phyloP scores from a whole-genome alignment of 2,888 invertebrate species.

The Hedychridium roseum region DNA sequence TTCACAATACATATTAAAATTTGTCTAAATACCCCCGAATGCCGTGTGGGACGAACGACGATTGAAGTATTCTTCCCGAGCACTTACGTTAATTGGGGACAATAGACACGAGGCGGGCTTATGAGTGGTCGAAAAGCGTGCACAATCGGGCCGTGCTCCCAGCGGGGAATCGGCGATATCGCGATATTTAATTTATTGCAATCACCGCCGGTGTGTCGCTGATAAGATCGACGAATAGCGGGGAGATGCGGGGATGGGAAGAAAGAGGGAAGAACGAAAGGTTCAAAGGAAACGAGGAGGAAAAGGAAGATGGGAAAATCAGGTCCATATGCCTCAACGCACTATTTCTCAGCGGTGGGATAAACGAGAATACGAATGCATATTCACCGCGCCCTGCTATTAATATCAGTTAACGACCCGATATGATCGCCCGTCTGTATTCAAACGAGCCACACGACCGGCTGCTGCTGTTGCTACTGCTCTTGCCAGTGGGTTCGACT shows the following conservation, averaged over 20 bases:
- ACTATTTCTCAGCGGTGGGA: too few species aligned
- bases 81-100: constrained; percentile 26
- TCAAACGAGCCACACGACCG: constrained; percentile 26
- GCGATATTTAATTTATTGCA: constrained; percentile 61
- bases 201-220: constrained; percentile 49
- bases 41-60: too few species aligned
- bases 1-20: constrained; percentile 57
- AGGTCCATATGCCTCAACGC: too few species aligned
- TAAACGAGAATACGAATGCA: background rate
- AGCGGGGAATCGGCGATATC: constrained; percentile 41
- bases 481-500: constrained; percentile 9
- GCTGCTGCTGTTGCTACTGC: constrained; percentile 17
- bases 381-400: constrained; percentile 61
- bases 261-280: constrained; percentile 1
- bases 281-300: constrained; percentile 2
- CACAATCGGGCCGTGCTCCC: constrained; percentile 34
- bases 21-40: too few species aligned
- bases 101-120: constrained; percentile 13
- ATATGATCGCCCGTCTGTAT: constrained; percentile 58
- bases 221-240: constrained; percentile 9
- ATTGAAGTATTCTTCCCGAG: too few species aligned
- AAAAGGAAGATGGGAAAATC: background rate
- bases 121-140: constrained; percentile 34
- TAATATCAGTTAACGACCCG: constrained; percentile 64
- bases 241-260: background rate